Percentiles rank a stretch among this genome's conserved stretches.
These are phyloP conservation scores for Ameiurus melas DNA, from an alignment of 2,113 vertebrate genomes.

Conservation along the genomic window DNA sequence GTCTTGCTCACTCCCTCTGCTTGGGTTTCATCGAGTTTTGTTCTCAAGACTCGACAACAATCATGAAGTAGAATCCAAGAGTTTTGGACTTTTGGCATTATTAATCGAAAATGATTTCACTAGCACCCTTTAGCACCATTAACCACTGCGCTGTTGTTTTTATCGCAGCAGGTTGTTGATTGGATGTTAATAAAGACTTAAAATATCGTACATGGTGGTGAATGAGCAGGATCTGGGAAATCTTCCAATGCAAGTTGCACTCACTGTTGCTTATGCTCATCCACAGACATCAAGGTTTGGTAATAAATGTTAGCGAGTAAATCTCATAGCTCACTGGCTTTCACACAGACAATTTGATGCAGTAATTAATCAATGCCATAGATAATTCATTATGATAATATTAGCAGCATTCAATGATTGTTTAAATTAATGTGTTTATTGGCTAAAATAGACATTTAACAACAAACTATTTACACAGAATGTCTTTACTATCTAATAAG, in stretches of 20 bases:
- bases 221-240: neutral
- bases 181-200: constrained; percentile 19
- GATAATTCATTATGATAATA: neutral
- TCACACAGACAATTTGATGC: neutral
- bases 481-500: neutral
- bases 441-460: neutral
- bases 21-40: constrained; percentile 1
- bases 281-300: neutral
- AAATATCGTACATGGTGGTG: neutral
- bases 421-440: neutral
- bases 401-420: neutral
- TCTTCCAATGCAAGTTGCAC: neutral
- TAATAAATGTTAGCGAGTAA: neutral
- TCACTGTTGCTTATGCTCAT: neutral
- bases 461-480: neutral
- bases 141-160: neutral
- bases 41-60: neutral
- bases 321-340: neutral
- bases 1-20: neutral
- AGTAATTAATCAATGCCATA: neutral
- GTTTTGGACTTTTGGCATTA: neutral
- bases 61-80: neutral
- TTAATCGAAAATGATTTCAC: neutral
- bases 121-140: neutral
- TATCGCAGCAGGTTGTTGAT: neutral